Conservation (phyloP, 2,888 invertebrate species). For the Ashinkailepas kermadecensis region DNA sequence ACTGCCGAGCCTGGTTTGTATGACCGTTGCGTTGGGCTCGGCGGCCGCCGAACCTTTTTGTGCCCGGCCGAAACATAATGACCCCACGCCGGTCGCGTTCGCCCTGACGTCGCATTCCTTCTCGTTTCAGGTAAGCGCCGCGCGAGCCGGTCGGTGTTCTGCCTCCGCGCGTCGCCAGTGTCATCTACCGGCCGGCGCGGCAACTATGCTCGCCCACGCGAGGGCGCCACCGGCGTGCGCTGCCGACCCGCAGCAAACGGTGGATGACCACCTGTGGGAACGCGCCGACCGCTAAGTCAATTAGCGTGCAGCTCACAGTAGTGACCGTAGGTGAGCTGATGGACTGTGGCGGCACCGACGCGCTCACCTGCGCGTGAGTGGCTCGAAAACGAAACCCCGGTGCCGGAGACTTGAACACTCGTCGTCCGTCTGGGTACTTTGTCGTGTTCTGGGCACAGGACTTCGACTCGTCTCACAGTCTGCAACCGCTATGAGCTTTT, state of each 20-base stretch:
- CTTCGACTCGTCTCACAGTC: too few relatives aligned
- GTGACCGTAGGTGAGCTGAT: too few relatives aligned
- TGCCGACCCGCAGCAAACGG: neutral
- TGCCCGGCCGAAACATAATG: neutral
- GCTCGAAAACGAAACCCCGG: too few relatives aligned
- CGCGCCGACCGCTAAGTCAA: neutral
- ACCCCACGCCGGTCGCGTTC: neutral
- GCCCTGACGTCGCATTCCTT: neutral
- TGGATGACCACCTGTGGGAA: neutral
- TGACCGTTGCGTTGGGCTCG: neutral
- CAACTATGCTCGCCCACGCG: neutral
- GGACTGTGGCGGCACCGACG: too few relatives aligned
- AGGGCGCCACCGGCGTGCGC: neutral
- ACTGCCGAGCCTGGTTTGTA: neutral
- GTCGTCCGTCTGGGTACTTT: too few relatives aligned
- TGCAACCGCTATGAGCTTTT: too few relatives aligned
- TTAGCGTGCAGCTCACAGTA: neutral
- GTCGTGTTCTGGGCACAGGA: too few relatives aligned
- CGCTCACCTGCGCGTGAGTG: too few relatives aligned
- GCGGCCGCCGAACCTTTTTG: neutral
- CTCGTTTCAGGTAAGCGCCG: slow-evolving; percentile 19
- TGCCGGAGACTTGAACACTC: too few relatives aligned
- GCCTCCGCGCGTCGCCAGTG: neutral
- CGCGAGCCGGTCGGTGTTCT: neutral
- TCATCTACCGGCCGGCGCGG: neutral